Conservation (phyloP, 37 sponge, comb jelly and placozoan genomes). For the Tethya wilhelma region DNA sequence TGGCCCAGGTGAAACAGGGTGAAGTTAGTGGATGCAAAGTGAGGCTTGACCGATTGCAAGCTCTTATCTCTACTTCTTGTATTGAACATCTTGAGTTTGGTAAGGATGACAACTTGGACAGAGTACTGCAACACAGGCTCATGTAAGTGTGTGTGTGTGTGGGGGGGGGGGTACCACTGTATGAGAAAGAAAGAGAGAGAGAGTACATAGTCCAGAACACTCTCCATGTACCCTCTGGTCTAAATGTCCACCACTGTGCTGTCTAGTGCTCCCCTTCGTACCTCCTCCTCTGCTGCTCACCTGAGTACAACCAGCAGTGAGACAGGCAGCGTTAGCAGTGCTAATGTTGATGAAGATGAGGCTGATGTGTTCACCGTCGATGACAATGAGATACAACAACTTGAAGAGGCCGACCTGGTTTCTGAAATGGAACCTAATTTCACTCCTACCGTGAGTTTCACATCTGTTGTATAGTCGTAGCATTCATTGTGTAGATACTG, state of each 20-base stretch:
- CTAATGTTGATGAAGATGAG: background rate
- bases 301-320: slow-evolving; percentile 2
- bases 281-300: background rate
- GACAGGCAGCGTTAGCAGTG: background rate
- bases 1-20: slow-evolving; percentile 77
- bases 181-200: no score
- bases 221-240: background rate
- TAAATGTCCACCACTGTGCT: no score
- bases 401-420: background rate
- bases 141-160: background rate
- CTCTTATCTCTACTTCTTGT: slow-evolving; percentile 68
- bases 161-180: background rate
- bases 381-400: slow-evolving; percentile 12
- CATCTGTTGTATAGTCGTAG: background rate
- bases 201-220: background rate
- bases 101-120: slow-evolving; percentile 31
- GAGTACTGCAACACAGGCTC: slow-evolving; percentile 9
- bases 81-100: slow-evolving; percentile 63
- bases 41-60: slow-evolving; percentile 77
- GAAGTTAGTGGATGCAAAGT: slow-evolving; percentile 65
- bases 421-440: slow-evolving; percentile 26
- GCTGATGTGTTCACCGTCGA: slow-evolving; percentile 11
- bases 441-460: slow-evolving; percentile 6
- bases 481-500: background rate
- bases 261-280: slow-evolving; percentile 15